Evolutionary conservation across 2,113 vertebrate genomes (phyloP).

Genomic region (Paedocypris sp.): DNA sequence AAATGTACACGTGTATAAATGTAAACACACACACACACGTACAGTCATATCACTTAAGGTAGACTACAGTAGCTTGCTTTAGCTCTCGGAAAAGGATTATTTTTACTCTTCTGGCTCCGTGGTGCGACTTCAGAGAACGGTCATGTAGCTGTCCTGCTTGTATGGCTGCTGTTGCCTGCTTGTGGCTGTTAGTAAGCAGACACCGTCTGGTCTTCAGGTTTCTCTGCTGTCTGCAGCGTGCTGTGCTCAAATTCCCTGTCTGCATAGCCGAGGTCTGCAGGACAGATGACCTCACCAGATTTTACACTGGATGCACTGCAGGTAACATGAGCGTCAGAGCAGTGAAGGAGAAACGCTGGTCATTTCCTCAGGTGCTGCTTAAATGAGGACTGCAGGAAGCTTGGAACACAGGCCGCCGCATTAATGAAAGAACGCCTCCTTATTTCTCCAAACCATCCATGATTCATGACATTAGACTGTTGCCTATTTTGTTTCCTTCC

Average conservation of each 20-base stretch:
- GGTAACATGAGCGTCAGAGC: constrained; percentile 16
- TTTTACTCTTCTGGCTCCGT: background rate
- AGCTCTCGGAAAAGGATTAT: constrained; percentile 15
- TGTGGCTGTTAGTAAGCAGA: constrained; percentile 19
- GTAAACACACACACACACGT: too few relatives aligned
- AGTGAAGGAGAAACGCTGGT: constrained; percentile 6
- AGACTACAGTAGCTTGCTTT: too few relatives aligned
- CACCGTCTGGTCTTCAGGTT: constrained; percentile 20
- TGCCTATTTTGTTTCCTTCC: constrained; percentile 2
- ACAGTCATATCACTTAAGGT: too few relatives aligned
- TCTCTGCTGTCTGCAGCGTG: constrained; percentile 2
- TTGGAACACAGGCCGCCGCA: background rate
- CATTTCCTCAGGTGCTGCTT: background rate
- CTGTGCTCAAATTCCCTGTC: constrained; percentile 14
- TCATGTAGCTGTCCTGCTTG: constrained; percentile 11
- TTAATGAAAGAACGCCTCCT: constrained; percentile 4
- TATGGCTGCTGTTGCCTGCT: constrained; percentile 2
- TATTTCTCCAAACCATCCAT: constrained; percentile 3
- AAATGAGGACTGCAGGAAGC: background rate
- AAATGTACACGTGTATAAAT: too few relatives aligned
- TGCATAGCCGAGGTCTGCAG: constrained; percentile 15
- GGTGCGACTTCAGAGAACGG: background rate
- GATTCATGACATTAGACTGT: constrained; percentile 5
- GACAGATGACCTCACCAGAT: constrained; percentile 22
- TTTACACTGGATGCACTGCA: constrained; percentile 11